Conservation (phyloP, 2,797 vertebrate genomes). For the Leptatherina wallacei region DNA sequence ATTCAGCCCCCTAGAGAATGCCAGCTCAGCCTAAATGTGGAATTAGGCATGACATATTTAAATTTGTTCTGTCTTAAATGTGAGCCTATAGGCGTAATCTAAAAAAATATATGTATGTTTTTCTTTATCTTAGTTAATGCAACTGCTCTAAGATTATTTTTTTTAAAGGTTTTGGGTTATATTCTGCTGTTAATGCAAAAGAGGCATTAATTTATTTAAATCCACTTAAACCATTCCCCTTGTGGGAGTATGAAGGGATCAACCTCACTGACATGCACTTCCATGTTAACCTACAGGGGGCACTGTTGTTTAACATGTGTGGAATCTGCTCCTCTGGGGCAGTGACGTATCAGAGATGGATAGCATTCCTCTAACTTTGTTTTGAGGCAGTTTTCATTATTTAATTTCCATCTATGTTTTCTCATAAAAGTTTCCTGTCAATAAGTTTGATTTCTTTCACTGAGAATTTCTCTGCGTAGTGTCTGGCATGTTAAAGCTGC, state of each 20-base stretch:
- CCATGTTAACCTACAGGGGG: conserved; percentile 61
- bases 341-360: conserved; percentile 32
- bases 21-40: conserved; percentile 58
- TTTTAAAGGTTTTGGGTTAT: conserved; percentile 31
- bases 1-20: conserved; percentile 64
- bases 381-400: conserved; percentile 26
- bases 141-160: conserved; percentile 20
- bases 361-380: conserved; percentile 49
- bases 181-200: conserved; percentile 54
- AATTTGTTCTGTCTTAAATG: conserved; percentile 52
- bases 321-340: neutral
- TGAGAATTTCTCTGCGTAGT: conserved; percentile 36
- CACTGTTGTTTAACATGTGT: conserved; percentile 67
- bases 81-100: conserved; percentile 42
- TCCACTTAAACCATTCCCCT: conserved; percentile 72
- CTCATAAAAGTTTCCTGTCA: conserved; percentile 49
- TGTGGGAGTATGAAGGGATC: conserved; percentile 56
- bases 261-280: conserved; percentile 22
- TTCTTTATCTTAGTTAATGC: conserved; percentile 57
- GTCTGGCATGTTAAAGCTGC: conserved; percentile 53
- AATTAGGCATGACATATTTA: conserved; percentile 70
- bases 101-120: conserved; percentile 39
- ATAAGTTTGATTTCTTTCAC: conserved; percentile 43
- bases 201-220: conserved; percentile 80
- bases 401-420: conserved; percentile 40